Base-by-base conservation (phyloP, 2,113 vertebrate species). In the Nothobranchius kuhntae region DNA sequence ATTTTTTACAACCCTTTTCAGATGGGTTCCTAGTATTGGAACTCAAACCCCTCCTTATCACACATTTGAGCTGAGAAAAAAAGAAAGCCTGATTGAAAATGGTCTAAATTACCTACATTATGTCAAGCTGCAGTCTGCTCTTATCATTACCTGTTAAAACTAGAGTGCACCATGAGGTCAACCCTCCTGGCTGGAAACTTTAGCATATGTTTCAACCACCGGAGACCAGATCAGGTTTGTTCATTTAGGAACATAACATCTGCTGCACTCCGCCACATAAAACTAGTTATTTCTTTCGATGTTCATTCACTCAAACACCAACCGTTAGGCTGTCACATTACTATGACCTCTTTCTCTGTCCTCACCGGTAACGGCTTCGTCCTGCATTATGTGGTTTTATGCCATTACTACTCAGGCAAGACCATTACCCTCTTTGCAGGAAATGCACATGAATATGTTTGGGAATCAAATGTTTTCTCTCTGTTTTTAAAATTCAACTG, bases 221-320 rank as follows among this genome's bases (percentile, higher is more conserved):
- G 36, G 81, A 78, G 85, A 76, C 70, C 65, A 63, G 68, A 82
- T 87, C 72, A 68, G 59, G 83, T 77, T 68, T 83, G 73, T 11
- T 70, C 81, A 87, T 75, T 78, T 62, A 82, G 69, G 69, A 63
- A 65, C 67, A 53, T 61, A 83, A 71, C 87, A 86, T 72, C 84
- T 89, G 86, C 60, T 83, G 3, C 53, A 73, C 59, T 77, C 52
- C 66, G 73, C 62, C 54, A 67, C 24, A 61, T 66, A 56, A 71
- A 77, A 79, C 67, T 82, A 75, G 63, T 86, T 78, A 70, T 77
- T 81, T 38, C 79, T 57, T 60, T 78, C 71, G 70, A 65, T 71
- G 70, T 73, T 73, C 67, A 65, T 36, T 80, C 58, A 48, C 35
- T 82, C 42, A 60, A 61, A 77, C 61, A 56, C 57, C 71, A 66